Evolutionary conservation across 2,113 vertebrate genomes (phyloP).

Genomic region (Solea solea): DNA sequence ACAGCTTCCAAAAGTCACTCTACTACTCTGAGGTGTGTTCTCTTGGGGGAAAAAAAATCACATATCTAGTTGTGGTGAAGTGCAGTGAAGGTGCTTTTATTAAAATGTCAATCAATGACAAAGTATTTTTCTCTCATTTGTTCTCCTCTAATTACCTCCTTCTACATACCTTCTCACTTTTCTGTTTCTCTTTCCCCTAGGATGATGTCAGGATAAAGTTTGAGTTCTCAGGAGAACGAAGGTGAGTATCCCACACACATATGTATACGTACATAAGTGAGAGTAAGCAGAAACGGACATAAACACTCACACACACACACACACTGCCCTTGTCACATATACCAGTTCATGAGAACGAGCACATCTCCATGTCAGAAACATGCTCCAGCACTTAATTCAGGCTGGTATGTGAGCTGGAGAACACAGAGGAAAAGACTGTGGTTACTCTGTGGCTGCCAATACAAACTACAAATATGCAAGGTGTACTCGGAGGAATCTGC

Average conservation of each 20-base stretch:
- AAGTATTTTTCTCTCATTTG: neutral
- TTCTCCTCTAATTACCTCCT: neutral
- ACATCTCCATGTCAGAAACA: conserved; percentile 29
- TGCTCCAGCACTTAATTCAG: conserved; percentile 49
- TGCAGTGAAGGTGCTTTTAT: neutral
- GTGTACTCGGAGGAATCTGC: conserved; percentile 86
- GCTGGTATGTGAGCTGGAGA: conserved; percentile 78
- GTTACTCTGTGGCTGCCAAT: conserved; percentile 84
- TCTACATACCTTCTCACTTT: neutral
- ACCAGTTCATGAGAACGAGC: conserved; percentile 57
- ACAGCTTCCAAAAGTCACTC: neutral
- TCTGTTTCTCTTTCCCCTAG: conserved; percentile 71
- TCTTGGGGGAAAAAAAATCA: neutral
- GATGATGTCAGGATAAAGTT: conserved; percentile 97
- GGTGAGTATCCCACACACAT: conserved; percentile 76
- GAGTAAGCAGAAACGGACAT: conserved; percentile 31
- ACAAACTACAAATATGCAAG: conserved; percentile 92
- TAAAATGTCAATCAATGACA: neutral
- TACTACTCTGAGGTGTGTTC: neutral
- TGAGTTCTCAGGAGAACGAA: conserved; percentile 92
- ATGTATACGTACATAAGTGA: neutral
- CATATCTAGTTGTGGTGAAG: too few species aligned
- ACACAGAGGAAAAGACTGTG: conserved; percentile 82
- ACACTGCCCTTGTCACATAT: conserved; percentile 54
- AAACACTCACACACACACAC: conserved; percentile 47